Percentiles rank a stretch among this genome's conserved stretches.
Conservation (phyloP, 2,888 invertebrate species). For the Pecten maximus region DNA sequence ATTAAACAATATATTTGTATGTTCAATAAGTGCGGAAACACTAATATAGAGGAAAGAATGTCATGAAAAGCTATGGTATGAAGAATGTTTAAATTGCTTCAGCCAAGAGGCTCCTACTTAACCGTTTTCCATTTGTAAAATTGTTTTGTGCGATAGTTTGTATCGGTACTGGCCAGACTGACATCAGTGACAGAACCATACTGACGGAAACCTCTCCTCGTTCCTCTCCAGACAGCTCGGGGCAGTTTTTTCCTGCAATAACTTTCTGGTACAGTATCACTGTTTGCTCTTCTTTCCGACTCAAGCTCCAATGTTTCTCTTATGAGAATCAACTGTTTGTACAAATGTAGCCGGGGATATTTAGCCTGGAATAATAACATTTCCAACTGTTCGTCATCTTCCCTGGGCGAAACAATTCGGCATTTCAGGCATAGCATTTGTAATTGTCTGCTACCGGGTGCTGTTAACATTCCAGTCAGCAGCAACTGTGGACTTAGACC, state of each 20-base stretch:
- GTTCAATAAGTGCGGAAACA: no score
- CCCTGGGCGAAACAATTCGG: slow-evolving; percentile 40
- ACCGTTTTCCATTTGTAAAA: background rate
- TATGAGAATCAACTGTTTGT: slow-evolving; percentile 55
- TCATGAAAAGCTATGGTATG: background rate
- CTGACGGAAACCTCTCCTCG: background rate
- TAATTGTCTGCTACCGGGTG: slow-evolving; percentile 39
- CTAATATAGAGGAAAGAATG: no score
- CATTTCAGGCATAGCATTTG: slow-evolving; percentile 46
- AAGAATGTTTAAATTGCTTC: background rate
- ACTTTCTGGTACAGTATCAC: slow-evolving; percentile 45
- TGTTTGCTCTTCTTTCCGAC: slow-evolving; percentile 49
- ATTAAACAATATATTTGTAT: no score
- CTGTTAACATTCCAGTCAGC: slow-evolving; percentile 24
- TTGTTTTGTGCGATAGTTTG: background rate
- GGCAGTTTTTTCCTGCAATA: slow-evolving; percentile 38
- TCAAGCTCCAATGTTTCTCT: slow-evolving; percentile 48
- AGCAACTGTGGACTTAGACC: slow-evolving; percentile 27
- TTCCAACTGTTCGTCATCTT: slow-evolving; percentile 45
- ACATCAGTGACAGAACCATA: background rate
- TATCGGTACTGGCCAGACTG: background rate
- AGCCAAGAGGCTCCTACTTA: background rate
- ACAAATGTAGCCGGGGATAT: slow-evolving; percentile 45
- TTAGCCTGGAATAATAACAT: slow-evolving; percentile 50
- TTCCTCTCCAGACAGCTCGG: slow-evolving; percentile 30